Conservation (phyloP, 2,888 invertebrate genomes). For the Fragum whitleyi region DNA sequence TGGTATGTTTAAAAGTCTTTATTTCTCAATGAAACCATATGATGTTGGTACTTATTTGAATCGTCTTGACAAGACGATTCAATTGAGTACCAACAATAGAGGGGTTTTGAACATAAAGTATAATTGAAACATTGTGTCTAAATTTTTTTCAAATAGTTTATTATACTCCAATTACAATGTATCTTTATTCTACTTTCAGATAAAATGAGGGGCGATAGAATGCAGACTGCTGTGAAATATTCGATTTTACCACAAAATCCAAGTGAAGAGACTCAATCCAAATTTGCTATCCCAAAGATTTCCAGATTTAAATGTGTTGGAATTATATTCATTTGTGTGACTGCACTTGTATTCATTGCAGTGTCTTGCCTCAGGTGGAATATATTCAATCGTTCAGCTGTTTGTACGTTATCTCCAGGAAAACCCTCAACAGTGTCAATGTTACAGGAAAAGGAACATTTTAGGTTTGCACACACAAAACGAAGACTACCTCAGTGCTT, state of each 20-base stretch:
- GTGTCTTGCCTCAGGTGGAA: constrained; percentile 53
- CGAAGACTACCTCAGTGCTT: constrained; percentile 85
- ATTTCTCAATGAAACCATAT: too few relatives aligned
- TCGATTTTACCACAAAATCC: neutral
- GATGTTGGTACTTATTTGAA: too few relatives aligned
- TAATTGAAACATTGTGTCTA: too few relatives aligned
- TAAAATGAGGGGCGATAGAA: neutral
- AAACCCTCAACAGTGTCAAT: neutral
- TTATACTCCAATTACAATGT: too few relatives aligned
- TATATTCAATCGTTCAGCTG: constrained; percentile 28
- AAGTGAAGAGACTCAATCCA: constrained; percentile 7
- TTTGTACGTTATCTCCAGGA: constrained; percentile 39
- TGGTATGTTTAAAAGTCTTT: too few relatives aligned
- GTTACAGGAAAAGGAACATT: constrained; percentile 12
- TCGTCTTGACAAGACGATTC: too few relatives aligned
- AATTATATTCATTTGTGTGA: constrained; percentile 26
- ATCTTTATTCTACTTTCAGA: too few relatives aligned
- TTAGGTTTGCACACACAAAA: constrained; percentile 63
- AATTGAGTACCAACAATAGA: too few relatives aligned
- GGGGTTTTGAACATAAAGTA: too few relatives aligned
- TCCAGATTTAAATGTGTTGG: constrained; percentile 50
- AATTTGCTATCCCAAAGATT: constrained; percentile 37
- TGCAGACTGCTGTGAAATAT: constrained; percentile 2
- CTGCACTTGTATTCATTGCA: constrained; percentile 36
- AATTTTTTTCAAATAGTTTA: too few relatives aligned